A percentile compares a stretch with the other conserved stretches of the same genome.
Conservation (phyloP, 2,888 invertebrate species). For the Eupithecia dodoneata region DNA sequence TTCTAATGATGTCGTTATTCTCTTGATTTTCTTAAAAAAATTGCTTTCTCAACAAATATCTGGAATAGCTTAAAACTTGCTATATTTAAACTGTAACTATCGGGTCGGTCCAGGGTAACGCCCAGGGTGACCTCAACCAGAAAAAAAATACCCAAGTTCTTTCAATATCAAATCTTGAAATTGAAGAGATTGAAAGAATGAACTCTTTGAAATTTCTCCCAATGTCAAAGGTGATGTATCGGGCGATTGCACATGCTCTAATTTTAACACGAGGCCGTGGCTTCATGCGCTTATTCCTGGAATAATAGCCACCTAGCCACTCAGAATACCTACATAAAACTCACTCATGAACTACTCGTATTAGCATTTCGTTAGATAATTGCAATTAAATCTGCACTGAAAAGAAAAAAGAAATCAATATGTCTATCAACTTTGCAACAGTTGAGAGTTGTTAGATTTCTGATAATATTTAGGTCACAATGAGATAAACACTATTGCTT, state of each 20-base stretch:
- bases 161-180: background rate
- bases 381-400: background rate
- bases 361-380: background rate
- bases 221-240: slow-evolving; percentile 38
- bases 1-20: background rate
- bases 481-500: background rate
- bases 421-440: background rate
- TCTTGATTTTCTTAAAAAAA: too few relatives aligned
- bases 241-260: slow-evolving; percentile 43
- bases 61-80: too few relatives aligned
- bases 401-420: background rate
- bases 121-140: background rate
- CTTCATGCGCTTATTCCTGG: slow-evolving; percentile 60
- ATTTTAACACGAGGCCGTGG: slow-evolving; percentile 54
- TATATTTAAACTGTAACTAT: too few relatives aligned
- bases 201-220: slow-evolving; percentile 6
- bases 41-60: too few relatives aligned
- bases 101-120: too few relatives aligned
- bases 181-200: background rate
- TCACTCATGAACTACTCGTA: slow-evolving; percentile 20
- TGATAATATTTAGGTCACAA: background rate
- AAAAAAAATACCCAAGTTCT: background rate
- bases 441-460: background rate
- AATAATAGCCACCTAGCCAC: slow-evolving; percentile 31
- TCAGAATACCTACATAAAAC: slow-evolving; percentile 49